phyloP scores from a whole-genome alignment of 2,113 vertebrate genomes.

The Atlantisia rogersi region DNA sequence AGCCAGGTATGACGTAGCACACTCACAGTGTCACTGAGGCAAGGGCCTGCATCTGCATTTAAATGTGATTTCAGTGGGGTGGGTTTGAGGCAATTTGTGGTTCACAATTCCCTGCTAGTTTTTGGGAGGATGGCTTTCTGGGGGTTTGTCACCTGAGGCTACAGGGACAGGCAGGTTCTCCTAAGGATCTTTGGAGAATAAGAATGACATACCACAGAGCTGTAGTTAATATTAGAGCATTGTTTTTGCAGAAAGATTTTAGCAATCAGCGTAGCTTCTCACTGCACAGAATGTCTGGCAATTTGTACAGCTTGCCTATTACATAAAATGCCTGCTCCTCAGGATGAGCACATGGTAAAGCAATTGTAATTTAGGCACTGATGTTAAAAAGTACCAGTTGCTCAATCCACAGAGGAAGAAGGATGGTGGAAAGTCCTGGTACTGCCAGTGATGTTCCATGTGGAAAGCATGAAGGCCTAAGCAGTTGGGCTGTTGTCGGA shows the following conservation, averaged over 20 bases:
- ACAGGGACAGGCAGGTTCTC: background rate
- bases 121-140: background rate
- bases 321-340: too few relatives aligned
- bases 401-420: too few relatives aligned
- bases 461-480: too few relatives aligned
- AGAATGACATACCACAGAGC: background rate
- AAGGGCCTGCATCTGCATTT: background rate
- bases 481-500: too few relatives aligned
- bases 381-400: too few relatives aligned
- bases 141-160: background rate
- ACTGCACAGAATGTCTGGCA: too few relatives aligned
- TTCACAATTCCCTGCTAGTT: background rate
- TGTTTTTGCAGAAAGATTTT: background rate
- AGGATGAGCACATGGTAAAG: too few relatives aligned
- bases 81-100: background rate
- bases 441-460: too few relatives aligned
- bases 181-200: background rate
- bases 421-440: too few relatives aligned
- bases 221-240: background rate
- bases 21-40: background rate
- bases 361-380: too few relatives aligned
- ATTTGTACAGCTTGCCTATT: too few relatives aligned
- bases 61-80: background rate
- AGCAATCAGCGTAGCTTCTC: background rate
- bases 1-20: background rate